phyloP scores from a whole-genome alignment of 2,888 invertebrate genomes.

The Philopedon plagiatum region DNA sequence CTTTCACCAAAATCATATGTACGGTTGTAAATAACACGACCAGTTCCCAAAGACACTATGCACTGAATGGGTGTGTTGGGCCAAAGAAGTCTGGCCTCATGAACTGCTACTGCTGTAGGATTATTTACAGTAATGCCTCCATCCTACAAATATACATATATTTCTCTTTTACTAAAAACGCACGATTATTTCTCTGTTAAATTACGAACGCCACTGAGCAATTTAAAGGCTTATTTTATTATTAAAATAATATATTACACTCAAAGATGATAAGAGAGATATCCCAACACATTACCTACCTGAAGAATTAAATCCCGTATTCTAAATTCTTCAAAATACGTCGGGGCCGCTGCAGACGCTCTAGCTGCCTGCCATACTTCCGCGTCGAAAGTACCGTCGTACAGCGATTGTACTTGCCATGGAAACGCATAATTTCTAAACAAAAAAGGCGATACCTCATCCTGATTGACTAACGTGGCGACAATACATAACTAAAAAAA shows the following conservation, averaged over 20 bases:
- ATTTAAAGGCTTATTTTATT: no score
- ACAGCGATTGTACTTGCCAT: constrained; percentile 77
- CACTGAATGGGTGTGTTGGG: constrained; percentile 82
- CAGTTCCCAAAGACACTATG: constrained; percentile 89
- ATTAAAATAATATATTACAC: no score
- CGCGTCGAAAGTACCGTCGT: constrained; percentile 80
- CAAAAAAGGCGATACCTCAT: constrained; percentile 80
- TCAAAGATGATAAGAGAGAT: no score
- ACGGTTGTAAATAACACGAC: constrained; percentile 71
- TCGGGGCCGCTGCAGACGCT: constrained; percentile 93
- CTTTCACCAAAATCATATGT: constrained; percentile 53
- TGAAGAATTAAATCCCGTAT: constrained; percentile 79
- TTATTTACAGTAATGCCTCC: constrained; percentile 91
- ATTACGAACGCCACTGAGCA: no score
- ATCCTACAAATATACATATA: constrained; percentile 76
- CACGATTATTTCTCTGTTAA: no score
- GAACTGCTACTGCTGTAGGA: constrained; percentile 89
- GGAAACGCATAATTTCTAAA: constrained; percentile 89
- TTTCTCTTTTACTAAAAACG: no score
- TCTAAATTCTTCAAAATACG: constrained; percentile 88
- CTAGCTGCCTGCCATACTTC: constrained; percentile 87
- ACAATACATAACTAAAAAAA: constrained; percentile 78
- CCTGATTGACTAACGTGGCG: constrained; percentile 84
- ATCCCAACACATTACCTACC: no score
- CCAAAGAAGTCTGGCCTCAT: constrained; percentile 89